Evolutionary conservation across 2,888 invertebrate species (phyloP).

Genomic region (Lochmaea capreae): DNA sequence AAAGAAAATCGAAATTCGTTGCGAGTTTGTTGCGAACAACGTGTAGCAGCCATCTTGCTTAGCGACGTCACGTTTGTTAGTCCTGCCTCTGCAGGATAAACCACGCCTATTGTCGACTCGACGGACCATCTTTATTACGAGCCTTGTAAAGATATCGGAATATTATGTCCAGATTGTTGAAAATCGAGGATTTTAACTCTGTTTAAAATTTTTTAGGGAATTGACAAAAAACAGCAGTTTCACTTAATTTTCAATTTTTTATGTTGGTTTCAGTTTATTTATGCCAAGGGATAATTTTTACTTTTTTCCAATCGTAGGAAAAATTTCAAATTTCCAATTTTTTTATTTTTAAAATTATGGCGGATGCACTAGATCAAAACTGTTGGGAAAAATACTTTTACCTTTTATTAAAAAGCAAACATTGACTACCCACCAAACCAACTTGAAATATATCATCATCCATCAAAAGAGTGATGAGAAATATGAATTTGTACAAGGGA

Average conservation of each 20-base stretch:
- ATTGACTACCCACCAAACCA: not conserved
- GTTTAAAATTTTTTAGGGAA: too few species aligned
- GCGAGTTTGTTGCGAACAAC: not conserved
- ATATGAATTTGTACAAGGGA: not conserved
- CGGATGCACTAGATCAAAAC: too few species aligned
- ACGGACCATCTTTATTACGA: slow-evolving; percentile 50
- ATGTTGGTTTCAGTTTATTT: too few species aligned
- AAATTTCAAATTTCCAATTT: too few species aligned
- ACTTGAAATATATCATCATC: not conserved
- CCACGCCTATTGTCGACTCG: slow-evolving; percentile 63
- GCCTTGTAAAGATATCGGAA: not conserved
- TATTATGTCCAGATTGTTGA: not conserved
- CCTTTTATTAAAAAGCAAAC: not conserved
- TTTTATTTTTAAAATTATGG: too few species aligned
- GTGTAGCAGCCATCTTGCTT: slow-evolving; percentile 68
- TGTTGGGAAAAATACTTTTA: too few species aligned
- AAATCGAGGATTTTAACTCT: too few species aligned
- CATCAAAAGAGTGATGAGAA: not conserved
- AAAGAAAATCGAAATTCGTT: not conserved
- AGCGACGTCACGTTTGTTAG: slow-evolving; percentile 68
- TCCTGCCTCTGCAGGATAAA: slow-evolving; percentile 67
- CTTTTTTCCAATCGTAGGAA: too few species aligned
- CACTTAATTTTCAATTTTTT: too few species aligned
- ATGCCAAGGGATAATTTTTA: too few species aligned
- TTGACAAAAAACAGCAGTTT: too few species aligned